Evolutionary conservation across 2,797 vertebrate species (phyloP).

Genomic region (Myiothlypis chrysogaster): DNA sequence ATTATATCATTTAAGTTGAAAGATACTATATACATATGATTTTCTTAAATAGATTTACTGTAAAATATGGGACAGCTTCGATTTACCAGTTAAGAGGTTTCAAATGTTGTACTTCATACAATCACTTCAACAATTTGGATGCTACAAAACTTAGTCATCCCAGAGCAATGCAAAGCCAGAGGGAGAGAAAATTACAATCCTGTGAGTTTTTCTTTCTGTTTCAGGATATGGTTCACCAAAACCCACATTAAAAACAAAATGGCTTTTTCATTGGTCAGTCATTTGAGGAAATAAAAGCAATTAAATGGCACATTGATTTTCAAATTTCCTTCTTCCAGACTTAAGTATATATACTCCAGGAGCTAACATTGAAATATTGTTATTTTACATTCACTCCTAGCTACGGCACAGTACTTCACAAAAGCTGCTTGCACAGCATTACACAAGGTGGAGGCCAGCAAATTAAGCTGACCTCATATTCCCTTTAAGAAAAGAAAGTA

Average conservation of each 20-base stretch:
- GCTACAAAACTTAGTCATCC: background rate
- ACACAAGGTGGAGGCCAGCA: background rate
- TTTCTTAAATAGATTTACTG: background rate
- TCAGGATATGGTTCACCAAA: background rate
- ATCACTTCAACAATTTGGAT: background rate
- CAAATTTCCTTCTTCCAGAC: conserved; percentile 10
- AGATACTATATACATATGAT: background rate
- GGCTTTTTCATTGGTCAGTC: conserved; percentile 9
- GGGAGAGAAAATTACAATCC: background rate
- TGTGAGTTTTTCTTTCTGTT: background rate
- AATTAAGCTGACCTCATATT: background rate
- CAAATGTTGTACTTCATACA: background rate
- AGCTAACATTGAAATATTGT: conserved; percentile 1
- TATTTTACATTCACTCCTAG: background rate
- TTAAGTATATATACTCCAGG: background rate
- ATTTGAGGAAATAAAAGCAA: conserved; percentile 43
- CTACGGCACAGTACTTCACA: background rate
- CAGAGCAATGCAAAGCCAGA: background rate
- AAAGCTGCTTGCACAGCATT: background rate
- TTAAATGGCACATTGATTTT: conserved; percentile 46
- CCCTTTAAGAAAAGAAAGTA: background rate
- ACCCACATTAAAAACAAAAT: conserved; percentile 5
- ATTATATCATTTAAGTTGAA: background rate
- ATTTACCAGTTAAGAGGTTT: background rate
- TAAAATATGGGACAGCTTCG: background rate